A percentile compares a stretch with the other conserved stretches of the same genome.
Conservation (phyloP, 2,888 invertebrate genomes). For the Nymphalis polychloros region DNA sequence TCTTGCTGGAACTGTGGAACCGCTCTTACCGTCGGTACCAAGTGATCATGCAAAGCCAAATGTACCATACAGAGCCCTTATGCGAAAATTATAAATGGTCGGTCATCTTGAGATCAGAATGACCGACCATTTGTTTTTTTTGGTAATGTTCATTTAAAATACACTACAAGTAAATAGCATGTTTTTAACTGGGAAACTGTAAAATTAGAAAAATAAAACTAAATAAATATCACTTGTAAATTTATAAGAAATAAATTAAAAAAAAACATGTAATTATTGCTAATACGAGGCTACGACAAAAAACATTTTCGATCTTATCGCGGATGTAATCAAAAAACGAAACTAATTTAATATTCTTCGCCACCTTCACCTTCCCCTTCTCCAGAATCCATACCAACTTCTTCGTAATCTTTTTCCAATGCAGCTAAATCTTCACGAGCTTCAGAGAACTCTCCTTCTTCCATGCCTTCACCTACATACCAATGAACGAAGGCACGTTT, state of each 20-base stretch:
- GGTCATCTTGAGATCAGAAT: no score
- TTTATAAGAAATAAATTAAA: background rate
- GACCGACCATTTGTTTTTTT: no score
- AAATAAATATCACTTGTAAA: background rate
- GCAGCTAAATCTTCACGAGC: conserved; percentile 84
- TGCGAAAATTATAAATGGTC: no score
- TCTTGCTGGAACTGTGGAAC: no score
- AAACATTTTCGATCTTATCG: conserved; percentile 1
- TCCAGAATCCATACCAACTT: conserved; percentile 92
- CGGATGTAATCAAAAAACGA: background rate
- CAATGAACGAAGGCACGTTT: conserved; percentile 98
- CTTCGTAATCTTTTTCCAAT: conserved; percentile 92
- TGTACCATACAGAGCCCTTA: no score
- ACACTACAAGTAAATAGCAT: no score
- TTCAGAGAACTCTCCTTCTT: conserved; percentile 93
- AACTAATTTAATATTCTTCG: conserved; percentile 85
- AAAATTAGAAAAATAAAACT: background rate
- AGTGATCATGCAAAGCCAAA: no score
- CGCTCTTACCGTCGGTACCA: no score
- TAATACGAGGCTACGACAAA: background rate
- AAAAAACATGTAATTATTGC: background rate
- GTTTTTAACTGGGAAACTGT: background rate
- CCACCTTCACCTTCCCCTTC: conserved; percentile 90
- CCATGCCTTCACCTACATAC: conserved; percentile 94
- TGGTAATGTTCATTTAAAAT: no score